Conservation (phyloP, 2,888 invertebrate genomes). For the Coenonympha glycerion region DNA sequence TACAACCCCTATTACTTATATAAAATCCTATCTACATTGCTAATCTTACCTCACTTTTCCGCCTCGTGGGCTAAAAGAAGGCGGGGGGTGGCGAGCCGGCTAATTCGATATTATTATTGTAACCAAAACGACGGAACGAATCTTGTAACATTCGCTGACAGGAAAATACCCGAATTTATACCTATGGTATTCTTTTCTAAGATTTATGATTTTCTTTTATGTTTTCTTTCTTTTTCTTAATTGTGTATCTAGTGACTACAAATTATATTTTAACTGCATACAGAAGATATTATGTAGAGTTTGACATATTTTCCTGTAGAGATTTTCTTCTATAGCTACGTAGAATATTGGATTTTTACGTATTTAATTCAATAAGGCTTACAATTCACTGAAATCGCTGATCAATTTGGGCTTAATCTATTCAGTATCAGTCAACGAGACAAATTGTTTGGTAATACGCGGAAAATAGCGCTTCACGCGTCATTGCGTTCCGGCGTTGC, state of each 20-base stretch:
- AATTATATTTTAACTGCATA: no score
- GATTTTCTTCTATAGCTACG: no score
- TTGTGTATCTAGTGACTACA: no score
- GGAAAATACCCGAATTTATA: not conserved
- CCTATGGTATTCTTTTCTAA: not conserved
- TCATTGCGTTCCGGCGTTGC: slow-evolving; percentile 25
- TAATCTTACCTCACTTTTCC: slow-evolving; percentile 53
- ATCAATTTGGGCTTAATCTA: slow-evolving; percentile 21
- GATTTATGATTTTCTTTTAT: not conserved
- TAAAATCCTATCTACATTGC: slow-evolving; percentile 49
- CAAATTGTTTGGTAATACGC: slow-evolving; percentile 29
- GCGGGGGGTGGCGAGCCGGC: slow-evolving; percentile 50
- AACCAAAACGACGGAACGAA: slow-evolving; percentile 53
- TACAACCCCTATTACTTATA: slow-evolving; percentile 41
- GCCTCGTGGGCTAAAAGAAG: slow-evolving; percentile 38
- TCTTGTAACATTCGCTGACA: slow-evolving; percentile 37
- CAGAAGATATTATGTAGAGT: no score
- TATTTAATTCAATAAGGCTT: slow-evolving; percentile 6
- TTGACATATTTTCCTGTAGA: no score
- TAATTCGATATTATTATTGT: slow-evolving; percentile 61
- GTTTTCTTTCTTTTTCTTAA: not conserved
- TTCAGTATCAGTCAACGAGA: slow-evolving; percentile 22
- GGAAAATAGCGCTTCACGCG: slow-evolving; percentile 28
- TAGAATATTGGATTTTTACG: not conserved
- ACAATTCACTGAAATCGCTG: slow-evolving; percentile 15